Evolutionary conservation across 2,888 invertebrate genomes (phyloP), one percentile per base, ranked within the genome.

Genomic region (Diogma glabrata): DNA sequence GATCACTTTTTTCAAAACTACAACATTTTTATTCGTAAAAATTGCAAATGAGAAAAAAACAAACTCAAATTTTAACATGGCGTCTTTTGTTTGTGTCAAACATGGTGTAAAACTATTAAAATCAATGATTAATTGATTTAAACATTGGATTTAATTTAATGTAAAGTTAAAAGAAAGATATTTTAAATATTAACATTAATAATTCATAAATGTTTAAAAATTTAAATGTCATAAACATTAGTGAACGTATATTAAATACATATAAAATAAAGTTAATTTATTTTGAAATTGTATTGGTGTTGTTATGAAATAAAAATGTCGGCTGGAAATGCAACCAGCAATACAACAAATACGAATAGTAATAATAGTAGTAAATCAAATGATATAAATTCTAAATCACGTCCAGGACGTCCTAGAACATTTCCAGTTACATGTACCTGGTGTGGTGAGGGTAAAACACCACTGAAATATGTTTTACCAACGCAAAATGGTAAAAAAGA

Each of bases 401-500:
- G 47, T 4, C 47, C 47, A 2, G 47, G 47, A 8, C 24, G 47
- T 17, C 47, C 47, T 17, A 24, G 43, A 22, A 22, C 22, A 20
- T 88, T 88, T 54, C 88, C 88, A 52, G 84, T 66, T 8, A 63
- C 65, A 3, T 90, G 90, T 69, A 87, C 87, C 17, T 90, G 89
- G 90, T 90, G 90, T 66, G 84, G 82, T 52, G 88, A 89, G 69
- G 82, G 80, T 54, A 87, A 87, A 70, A 79, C 84, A 56, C 83
- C 86, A 3, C 67, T 92, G 50, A 89, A 88, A 64, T 92, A 90
- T 70, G 87, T 91, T 24, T 71, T 89, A 56, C 92, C 91, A 9
- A 86, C 86, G 3, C 87, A 87, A 62, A 85, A 87, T 65, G 89
- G 89, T 10, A 91, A 89, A 63, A 91, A 90, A 63, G 91, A 91